Percentiles rank a stretch among this genome's conserved stretches.
These are phyloP conservation scores for Agrenia bidenticulata DNA, from an alignment of 2,888 invertebrate genomes.

Conservation along the genomic window DNA sequence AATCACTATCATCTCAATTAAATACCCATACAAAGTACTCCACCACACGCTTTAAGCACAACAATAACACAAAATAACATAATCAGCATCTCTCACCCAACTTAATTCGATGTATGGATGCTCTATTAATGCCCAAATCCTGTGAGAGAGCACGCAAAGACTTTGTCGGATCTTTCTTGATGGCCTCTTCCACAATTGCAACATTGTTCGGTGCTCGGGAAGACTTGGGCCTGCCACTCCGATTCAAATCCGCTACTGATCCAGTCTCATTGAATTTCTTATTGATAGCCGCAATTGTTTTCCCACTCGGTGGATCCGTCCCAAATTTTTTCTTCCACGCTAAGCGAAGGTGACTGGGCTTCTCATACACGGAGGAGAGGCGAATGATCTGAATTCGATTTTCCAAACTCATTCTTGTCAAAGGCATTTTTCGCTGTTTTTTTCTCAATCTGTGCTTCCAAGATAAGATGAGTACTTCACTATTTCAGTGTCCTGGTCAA, in stretches of 20 bases:
- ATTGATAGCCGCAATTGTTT: slow-evolving; percentile 44
- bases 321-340: slow-evolving; percentile 45
- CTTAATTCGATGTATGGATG: slow-evolving; percentile 49
- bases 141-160: slow-evolving; percentile 41
- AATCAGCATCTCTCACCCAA: slow-evolving; percentile 34
- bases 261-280: slow-evolving; percentile 51
- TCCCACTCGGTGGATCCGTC: slow-evolving; percentile 46
- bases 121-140: slow-evolving; percentile 48
- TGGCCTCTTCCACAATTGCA: slow-evolving; percentile 44
- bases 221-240: slow-evolving; percentile 47
- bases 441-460: too few species aligned
- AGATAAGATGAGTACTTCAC: too few species aligned
- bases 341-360: slow-evolving; percentile 38
- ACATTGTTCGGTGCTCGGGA: slow-evolving; percentile 42
- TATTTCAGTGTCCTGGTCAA: too few species aligned
- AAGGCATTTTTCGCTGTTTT: slow-evolving; percentile 5
- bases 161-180: slow-evolving; percentile 46
- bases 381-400: slow-evolving; percentile 44
- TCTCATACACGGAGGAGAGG: slow-evolving; percentile 41
- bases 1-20: background rate
- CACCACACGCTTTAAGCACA: background rate
- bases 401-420: slow-evolving; percentile 29
- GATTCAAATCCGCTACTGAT: slow-evolving; percentile 43
- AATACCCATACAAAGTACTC: background rate
- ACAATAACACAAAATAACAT: too few species aligned